phyloP scores from a whole-genome alignment of 1,140 invertebrate genomes.

The Drosophila guanche region DNA sequence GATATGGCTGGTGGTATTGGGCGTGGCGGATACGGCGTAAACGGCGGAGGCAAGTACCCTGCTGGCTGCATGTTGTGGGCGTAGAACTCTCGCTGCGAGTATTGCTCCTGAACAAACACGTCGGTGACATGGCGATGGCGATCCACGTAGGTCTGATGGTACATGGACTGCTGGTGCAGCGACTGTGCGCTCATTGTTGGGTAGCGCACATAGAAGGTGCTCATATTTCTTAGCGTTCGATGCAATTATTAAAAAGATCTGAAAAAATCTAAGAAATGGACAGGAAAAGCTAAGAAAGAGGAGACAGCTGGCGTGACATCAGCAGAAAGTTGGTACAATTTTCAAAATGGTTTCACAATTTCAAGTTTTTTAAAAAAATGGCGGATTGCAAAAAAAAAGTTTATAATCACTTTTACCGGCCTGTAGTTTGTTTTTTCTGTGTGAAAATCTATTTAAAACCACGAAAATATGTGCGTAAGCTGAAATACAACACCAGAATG shows the following conservation, averaged over 20 bases:
- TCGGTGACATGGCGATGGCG: constrained; percentile 56
- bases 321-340: too few species aligned
- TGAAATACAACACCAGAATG: too few species aligned
- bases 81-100: constrained; percentile 47
- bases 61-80: neutral
- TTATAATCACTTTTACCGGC: too few species aligned
- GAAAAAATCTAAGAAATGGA: neutral
- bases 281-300: neutral
- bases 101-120: constrained; percentile 60
- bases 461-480: too few species aligned
- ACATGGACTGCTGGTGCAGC: constrained; percentile 55
- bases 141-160: constrained; percentile 68
- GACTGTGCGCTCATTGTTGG: constrained; percentile 50
- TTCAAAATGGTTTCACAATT: too few species aligned
- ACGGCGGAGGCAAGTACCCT: constrained; percentile 14
- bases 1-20: too few species aligned
- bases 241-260: neutral
- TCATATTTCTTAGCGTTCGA: constrained; percentile 14
- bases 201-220: constrained; percentile 32
- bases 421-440: too few species aligned
- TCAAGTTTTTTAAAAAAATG: too few species aligned
- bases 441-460: too few species aligned
- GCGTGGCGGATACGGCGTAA: too few species aligned
- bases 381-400: too few species aligned
- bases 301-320: too few species aligned